phyloP scores from a whole-genome alignment of 2,888 invertebrate species.

The Drosophila kuntzei region DNA sequence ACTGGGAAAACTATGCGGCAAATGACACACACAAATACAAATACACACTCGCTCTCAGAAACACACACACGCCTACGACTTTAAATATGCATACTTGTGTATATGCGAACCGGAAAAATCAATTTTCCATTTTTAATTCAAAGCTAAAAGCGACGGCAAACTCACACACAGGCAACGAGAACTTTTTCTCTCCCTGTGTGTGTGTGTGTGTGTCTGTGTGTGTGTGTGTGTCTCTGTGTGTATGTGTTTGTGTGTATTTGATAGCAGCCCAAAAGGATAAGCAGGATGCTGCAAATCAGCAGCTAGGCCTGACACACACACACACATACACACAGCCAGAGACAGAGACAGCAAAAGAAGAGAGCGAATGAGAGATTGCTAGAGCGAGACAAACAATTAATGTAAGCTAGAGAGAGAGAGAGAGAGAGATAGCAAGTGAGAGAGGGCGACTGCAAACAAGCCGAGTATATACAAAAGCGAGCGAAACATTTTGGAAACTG shows the following conservation, averaged over 20 bases:
- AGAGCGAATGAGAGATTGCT: constrained; percentile 16
- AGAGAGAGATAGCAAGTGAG: constrained; percentile 2
- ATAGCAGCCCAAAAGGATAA: constrained; percentile 69
- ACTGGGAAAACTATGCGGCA: constrained; percentile 40
- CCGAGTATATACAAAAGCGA: constrained; percentile 59
- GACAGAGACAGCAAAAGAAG: constrained; percentile 5
- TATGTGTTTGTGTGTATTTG: constrained; percentile 42
- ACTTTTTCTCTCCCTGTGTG: constrained; percentile 8
- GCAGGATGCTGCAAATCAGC: constrained; percentile 75
- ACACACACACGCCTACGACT: constrained; percentile 20
- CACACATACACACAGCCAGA: background rate
- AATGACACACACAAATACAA: constrained; percentile 39
- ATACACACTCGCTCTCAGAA: constrained; percentile 26
- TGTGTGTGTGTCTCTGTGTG: constrained; percentile 28
- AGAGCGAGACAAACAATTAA: constrained; percentile 17
- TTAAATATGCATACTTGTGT: constrained; percentile 36
- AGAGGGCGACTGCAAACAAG: constrained; percentile 8
- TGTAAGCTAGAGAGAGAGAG: background rate
- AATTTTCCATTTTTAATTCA: constrained; percentile 84
- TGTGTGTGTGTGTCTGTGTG: constrained; percentile 19
- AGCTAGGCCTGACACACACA: constrained; percentile 44
- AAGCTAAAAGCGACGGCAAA: constrained; percentile 63
- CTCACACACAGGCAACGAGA: constrained; percentile 24
- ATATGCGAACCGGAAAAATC: constrained; percentile 84
- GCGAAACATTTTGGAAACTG: constrained; percentile 59